Base-by-base conservation (phyloP, 2,113 vertebrate genomes). In the Labeo catla region DNA sequence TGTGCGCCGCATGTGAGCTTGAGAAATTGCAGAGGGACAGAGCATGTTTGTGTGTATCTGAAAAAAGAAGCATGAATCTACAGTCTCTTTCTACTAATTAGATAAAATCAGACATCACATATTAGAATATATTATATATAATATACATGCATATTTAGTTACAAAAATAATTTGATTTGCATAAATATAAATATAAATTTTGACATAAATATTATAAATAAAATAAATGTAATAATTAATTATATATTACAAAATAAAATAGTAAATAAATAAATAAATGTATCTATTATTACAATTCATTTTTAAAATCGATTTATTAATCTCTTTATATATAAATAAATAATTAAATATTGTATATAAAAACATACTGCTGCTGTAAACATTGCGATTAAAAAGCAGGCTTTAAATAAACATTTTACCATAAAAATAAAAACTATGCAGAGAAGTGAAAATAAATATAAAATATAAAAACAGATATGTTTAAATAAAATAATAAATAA, bases 1-100 rank as follows among this genome's bases (percentile, higher is more conserved):
- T 76, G 84, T 68, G 76, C 2, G 45, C 36, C 57, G 52, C 52
- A 78, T 57, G 52, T 6, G 34, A 78, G 52, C 76, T 21, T 57
- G 52, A 21, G 16, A 36, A 78, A 78, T 34, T 81, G 61, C 45
- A 50, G 80, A 81, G 80, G 43, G 80, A 68, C n/a, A 50, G 28
- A 72, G 34, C 23, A 19, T 78, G 84, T 23, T 47, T 59, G 84
- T 76, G 54, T 65, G 65, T 81, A 7, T 65, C 36, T 34, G 6
- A 28, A 81, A 52, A 34, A 76, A 74, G 39, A 45, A 4, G 19
- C 45, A 45, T 72, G 21, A 23, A 74, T 12, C 15, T 19, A 43
- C 15, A 72, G 11, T 47, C 43, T 47, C 19, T 73, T n/a, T 72
- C 65, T n/a, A 10, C 43, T 73, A 43, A 74, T 68, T 68, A 63